Evolutionary conservation across 2,113 vertebrate genomes (phyloP), one percentile per base, ranked within the genome.

Genomic region (Bos javanicus): DNA sequence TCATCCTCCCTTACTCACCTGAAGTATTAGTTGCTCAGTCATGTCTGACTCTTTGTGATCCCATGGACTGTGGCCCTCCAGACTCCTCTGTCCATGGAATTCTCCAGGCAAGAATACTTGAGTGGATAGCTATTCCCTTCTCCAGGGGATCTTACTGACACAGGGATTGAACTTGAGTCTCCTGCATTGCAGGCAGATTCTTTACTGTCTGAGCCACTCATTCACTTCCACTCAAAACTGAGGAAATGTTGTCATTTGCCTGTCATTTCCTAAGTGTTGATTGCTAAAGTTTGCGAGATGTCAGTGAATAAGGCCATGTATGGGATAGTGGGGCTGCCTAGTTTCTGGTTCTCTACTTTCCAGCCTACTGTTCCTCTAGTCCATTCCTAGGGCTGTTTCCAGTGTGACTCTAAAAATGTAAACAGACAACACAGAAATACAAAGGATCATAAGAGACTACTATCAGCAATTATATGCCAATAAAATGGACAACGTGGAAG

Each of bases 1-100:
- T 21, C 1, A 14, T 14, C 11, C 25, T 87, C 39, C 4, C 1
- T 17, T 57, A 14, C 36, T 25, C 26, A 28, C 8, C 2, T 2
- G 1, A 74, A 23, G 19, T 74, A n/a, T 74, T 74, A 74, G 67
- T 74, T 1, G n/a, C n/a, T 39, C 36, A 39, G 67, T 39, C 36
- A 2, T 74, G 19, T 74, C 67, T 39, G 36, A 39, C 21, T 39
- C 67, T 39, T 39, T 39, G 67, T 1, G 19, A 74, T 2, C 11
- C 67, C 36, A 3, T 39, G 67, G 67, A 39, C 67, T 25, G 21
- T 74, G 67, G 10, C 2, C 67, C 21, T 39, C 67, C 36, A 39
- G 36, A 21, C 21, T 39, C 67, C 19, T 39, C 11, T 39, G 36
- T 39, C 67, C 36, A 13, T 74, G 67, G 19, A 74, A 39, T 74